These are phyloP conservation scores for Eubasilissa regina DNA, from an alignment of 1,140 invertebrate genomes.

Conservation along the genomic window DNA sequence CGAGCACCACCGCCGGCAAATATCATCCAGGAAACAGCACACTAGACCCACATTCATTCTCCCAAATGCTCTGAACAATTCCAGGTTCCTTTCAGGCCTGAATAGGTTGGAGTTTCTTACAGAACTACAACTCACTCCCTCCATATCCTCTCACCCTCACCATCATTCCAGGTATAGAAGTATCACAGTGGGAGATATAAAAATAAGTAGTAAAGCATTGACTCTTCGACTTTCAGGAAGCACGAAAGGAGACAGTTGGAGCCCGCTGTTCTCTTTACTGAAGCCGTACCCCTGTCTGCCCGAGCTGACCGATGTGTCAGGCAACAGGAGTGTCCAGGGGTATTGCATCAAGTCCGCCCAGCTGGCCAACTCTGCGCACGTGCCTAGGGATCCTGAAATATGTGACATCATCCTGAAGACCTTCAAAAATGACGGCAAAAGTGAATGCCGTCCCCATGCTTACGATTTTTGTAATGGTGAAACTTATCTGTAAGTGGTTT, in stretches of 20 bases:
- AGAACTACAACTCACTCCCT: too few relatives aligned
- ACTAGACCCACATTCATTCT: too few relatives aligned
- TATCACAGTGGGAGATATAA: too few relatives aligned
- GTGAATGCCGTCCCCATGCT: slow-evolving; percentile 1
- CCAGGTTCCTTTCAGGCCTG: too few relatives aligned
- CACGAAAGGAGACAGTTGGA: slow-evolving; percentile 15
- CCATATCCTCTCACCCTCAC: too few relatives aligned
- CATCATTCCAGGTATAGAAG: too few relatives aligned
- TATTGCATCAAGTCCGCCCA: slow-evolving; percentile 12
- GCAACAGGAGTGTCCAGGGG: background rate
- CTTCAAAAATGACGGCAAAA: background rate
- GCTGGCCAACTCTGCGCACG: background rate
- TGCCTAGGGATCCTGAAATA: background rate
- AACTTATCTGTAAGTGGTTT: slow-evolving; percentile 12
- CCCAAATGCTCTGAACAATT: too few relatives aligned
- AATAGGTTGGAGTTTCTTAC: too few relatives aligned
- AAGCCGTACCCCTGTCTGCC: slow-evolving; percentile 26
- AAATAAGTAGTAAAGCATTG: too few relatives aligned
- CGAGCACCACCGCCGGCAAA: too few relatives aligned
- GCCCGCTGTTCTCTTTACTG: background rate
- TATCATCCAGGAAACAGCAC: too few relatives aligned
- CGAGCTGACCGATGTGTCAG: background rate
- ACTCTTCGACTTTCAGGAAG: slow-evolving; percentile 16
- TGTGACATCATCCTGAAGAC: background rate
- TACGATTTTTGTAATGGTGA: slow-evolving; percentile 31